phyloP scores from a whole-genome alignment of 2,888 invertebrate species.

The Xanthia icteritia region DNA sequence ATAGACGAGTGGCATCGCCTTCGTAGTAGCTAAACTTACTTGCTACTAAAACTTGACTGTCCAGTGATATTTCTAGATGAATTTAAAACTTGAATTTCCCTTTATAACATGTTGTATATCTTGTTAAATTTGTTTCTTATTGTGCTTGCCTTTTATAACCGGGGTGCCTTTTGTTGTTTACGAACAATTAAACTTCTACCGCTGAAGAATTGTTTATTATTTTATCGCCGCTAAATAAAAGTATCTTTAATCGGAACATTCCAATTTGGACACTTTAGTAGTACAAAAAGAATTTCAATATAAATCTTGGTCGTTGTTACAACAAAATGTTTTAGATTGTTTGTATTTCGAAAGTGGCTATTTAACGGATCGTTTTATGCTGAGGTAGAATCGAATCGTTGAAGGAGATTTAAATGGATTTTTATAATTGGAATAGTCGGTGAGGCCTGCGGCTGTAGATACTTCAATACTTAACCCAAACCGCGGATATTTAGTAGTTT shows the following conservation, averaged over 20 bases:
- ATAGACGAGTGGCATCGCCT: constrained; percentile 65
- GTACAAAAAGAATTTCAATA: constrained; percentile 45
- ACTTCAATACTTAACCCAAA: constrained; percentile 67
- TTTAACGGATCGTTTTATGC: constrained; percentile 43
- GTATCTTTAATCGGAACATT: constrained; percentile 46
- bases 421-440: constrained; percentile 66
- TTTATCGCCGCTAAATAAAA: constrained; percentile 35
- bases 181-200: constrained; percentile 23
- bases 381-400: constrained; percentile 36
- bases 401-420: constrained; percentile 56
- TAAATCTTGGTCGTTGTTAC: constrained; percentile 42
- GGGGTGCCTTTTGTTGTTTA: constrained; percentile 3
- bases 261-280: constrained; percentile 30
- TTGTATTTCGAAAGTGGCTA: constrained; percentile 52
- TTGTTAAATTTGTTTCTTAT: constrained; percentile 27
- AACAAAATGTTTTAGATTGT: constrained; percentile 43
- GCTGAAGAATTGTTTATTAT: constrained; percentile 30
- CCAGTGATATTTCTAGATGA: constrained; percentile 41
- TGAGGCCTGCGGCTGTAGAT: constrained; percentile 55
- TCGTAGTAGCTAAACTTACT: constrained; percentile 45
- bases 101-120: constrained; percentile 10
- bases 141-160: constrained; percentile 25
- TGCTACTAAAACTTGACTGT: constrained; percentile 44
- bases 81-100: constrained; percentile 16
- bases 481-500: constrained; percentile 77